Evolutionary conservation across 2,888 invertebrate genomes (phyloP).

Genomic region (Synergus umbraculus): DNA sequence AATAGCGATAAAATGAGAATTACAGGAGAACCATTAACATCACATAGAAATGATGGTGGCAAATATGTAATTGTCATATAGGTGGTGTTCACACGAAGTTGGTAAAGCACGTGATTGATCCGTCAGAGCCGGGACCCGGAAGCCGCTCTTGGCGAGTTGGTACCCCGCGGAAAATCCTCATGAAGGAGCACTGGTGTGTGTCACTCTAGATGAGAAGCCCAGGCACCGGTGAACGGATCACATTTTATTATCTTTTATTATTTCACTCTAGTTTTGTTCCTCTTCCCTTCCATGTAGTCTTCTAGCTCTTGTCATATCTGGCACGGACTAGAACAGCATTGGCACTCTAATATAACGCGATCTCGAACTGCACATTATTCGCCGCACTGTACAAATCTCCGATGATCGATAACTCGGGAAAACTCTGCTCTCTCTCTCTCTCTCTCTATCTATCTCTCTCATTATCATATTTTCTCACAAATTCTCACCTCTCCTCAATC

Average conservation of each 20-base stretch:
- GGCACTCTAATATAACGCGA: slow-evolving; percentile 7
- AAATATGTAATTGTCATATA: background rate
- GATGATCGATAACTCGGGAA: slow-evolving; percentile 33
- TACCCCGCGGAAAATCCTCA: slow-evolving; percentile 21
- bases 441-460: slow-evolving; percentile 39
- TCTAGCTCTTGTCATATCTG: slow-evolving; percentile 31
- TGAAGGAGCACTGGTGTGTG: background rate
- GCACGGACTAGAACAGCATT: slow-evolving; percentile 6
- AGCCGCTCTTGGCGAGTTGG: slow-evolving; percentile 16
- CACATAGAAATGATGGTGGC: background rate
- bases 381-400: slow-evolving; percentile 20
- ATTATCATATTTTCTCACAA: background rate
- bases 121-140: slow-evolving; percentile 1
- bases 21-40: background rate
- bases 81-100: background rate
- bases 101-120: slow-evolving; percentile 25
- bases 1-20: background rate
- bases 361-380: slow-evolving; percentile 39
- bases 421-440: slow-evolving; percentile 28
- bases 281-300: slow-evolving; percentile 32
- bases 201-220: no score
- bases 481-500: background rate
- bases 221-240: background rate
- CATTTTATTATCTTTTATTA: background rate
- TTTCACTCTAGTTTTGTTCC: background rate